Evolutionary conservation across 2,113 vertebrate species (phyloP), one percentile per base, ranked within the genome.

Genomic region (Oxygymnocypris stewartii): DNA sequence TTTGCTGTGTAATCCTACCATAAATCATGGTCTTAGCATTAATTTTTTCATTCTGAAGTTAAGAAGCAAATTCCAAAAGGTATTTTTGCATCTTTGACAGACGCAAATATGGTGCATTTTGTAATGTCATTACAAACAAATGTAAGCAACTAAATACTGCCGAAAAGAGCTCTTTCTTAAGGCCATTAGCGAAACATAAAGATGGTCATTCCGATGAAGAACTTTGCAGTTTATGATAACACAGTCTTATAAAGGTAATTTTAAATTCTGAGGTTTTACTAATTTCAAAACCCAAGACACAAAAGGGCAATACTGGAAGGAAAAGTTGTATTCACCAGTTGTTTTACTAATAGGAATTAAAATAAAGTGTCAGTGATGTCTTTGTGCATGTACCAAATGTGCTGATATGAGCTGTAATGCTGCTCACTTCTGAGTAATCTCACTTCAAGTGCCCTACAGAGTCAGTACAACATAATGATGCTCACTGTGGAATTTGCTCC

Each of bases 391-490:
- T 20, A 31, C 25, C n/a, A 78, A 20, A 35, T 54, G 16, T 35
- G 47, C 16, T 35, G 16, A 78, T 78, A 20, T 35, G 14, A 78
- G 25, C 14, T 54, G 44, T 31, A 54, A 18, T 54, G 47, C 44
- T 54, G 76, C 75, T 78, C 14, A 20, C 47, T 78, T 78, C 47
- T 31, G n/a, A 16, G 44, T 35, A 54, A 51, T 78, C 47, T 54
- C 75, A 78, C 75, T 35, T 31, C 47, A 51, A 51, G 75, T 18
- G 47, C 44, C 47, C 47, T 51, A 10, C 75, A 54, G 75, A 78
- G 75, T 35, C n/a, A 54, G 44, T 78, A 54, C 76, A 54, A 78
- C 47, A 16, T 77, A 78, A 54, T 78, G 47, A 78, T 20, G 25
- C 47, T 54, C 16, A 54, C 47, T 54, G 76, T 20, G 25, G 75